These are phyloP conservation scores for Lycodopsis pacificus DNA, from an alignment of 2,797 vertebrate species.

Conservation along the genomic window DNA sequence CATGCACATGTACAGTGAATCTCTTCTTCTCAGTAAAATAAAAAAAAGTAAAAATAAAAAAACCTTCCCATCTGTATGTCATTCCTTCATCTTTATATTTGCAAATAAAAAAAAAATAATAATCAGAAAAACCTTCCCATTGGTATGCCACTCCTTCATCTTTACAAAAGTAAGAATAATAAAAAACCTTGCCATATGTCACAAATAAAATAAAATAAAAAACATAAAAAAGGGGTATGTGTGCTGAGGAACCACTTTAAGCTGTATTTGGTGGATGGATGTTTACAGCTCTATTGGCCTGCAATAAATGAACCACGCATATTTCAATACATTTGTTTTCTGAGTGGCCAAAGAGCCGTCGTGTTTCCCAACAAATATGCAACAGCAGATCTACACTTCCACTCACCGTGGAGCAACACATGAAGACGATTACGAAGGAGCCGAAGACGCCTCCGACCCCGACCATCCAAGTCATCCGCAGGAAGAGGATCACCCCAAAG, in stretches of 20 bases:
- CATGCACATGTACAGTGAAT: neutral
- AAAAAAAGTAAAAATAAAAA: too few species aligned
- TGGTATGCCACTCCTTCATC: too few species aligned
- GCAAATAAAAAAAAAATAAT: too few species aligned
- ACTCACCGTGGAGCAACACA: conserved; percentile 98
- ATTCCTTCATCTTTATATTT: neutral
- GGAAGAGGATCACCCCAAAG: conserved; percentile 97
- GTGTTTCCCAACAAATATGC: neutral
- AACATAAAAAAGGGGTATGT: neutral
- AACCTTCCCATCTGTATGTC: too few species aligned
- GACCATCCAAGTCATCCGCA: conserved; percentile 98
- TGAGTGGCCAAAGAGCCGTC: neutral
- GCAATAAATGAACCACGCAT: neutral
- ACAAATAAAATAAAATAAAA: neutral
- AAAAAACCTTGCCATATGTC: too few species aligned
- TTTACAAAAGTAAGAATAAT: too few species aligned
- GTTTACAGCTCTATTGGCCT: neutral
- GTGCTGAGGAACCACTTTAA: neutral
- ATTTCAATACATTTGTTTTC: conserved; percentile 22
- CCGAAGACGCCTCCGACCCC: conserved; percentile 94
- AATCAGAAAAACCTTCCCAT: too few species aligned
- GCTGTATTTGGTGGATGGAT: neutral
- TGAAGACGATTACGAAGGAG: conserved; percentile 95
- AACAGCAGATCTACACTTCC: neutral
- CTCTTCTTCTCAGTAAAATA: too few species aligned